phyloP scores from a whole-genome alignment of 1,140 invertebrate species.

The Steinernema khuongi region DNA sequence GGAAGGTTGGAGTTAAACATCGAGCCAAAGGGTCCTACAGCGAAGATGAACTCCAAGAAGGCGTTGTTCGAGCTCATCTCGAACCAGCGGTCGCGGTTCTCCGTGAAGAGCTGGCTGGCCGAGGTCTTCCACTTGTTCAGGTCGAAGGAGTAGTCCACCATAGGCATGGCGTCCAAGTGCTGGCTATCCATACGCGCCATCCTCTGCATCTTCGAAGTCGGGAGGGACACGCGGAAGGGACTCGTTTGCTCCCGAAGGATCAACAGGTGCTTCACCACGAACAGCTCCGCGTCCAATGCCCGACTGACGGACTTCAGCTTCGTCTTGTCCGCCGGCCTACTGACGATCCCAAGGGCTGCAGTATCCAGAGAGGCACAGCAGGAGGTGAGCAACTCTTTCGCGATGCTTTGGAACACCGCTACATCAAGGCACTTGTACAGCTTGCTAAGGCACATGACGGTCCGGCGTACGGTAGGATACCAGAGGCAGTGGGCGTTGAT shows the following conservation, averaged over 20 bases:
- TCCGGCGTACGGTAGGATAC: conserved; percentile 92
- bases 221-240: conserved; percentile 72
- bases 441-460: conserved; percentile 86
- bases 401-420: conserved; percentile 85
- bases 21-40: conserved; percentile 35
- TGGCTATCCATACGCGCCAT: neutral
- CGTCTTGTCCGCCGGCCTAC: conserved; percentile 26
- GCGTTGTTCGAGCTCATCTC: conserved; percentile 57
- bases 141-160: conserved; percentile 51
- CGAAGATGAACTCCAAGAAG: conserved; percentile 49
- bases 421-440: conserved; percentile 87
- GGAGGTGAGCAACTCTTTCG: conserved; percentile 83
- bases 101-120: conserved; percentile 46
- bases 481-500: conserved; percentile 98
- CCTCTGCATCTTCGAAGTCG: neutral
- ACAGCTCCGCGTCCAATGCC: conserved; percentile 82
- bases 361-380: conserved; percentile 82
- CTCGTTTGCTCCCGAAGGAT: conserved; percentile 95
- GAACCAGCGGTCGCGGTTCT: conserved; percentile 51
- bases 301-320: neutral
- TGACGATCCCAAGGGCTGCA: conserved; percentile 66
- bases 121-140: conserved; percentile 47
- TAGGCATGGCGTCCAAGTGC: conserved; percentile 30
- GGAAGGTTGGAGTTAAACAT: neutral
- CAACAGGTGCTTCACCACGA: conserved; percentile 93